Evolutionary conservation across 1,140 invertebrate species (phyloP).

Genomic region (Rhizoglyphus robini): DNA sequence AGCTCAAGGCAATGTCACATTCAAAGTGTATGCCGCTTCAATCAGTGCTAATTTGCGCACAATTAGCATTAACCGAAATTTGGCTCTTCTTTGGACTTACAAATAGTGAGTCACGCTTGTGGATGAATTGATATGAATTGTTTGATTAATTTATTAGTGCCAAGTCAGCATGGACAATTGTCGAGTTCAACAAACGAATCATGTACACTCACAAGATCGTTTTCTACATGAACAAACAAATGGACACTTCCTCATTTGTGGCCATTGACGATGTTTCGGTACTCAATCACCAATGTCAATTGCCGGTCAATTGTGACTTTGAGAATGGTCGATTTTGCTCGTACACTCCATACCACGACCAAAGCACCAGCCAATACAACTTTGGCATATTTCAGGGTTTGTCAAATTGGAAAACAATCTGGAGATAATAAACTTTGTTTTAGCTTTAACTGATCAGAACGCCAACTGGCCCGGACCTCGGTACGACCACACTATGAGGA

Average conservation of each 20-base stretch:
- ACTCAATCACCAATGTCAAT: slow-evolving; percentile 19
- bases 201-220: not conserved
- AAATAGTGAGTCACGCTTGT: too few relatives aligned
- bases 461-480: not conserved
- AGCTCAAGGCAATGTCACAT: not conserved
- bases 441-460: not conserved
- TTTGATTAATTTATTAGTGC: too few relatives aligned
- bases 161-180: not conserved
- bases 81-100: too few relatives aligned
- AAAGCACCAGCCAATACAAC: not conserved
- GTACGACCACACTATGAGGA: not conserved
- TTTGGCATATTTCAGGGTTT: not conserved
- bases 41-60: too few relatives aligned
- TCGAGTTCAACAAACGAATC: not conserved
- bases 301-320: slow-evolving; percentile 23
- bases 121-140: too few relatives aligned
- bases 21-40: not conserved
- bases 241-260: slow-evolving; percentile 8
- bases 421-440: too few relatives aligned
- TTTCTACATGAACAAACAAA: not conserved
- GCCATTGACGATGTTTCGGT: slow-evolving; percentile 25
- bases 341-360: not conserved
- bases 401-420: not conserved
- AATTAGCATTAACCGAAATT: too few relatives aligned
- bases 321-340: slow-evolving; percentile 17